A percentile compares a stretch with the other conserved stretches of the same genome.
These are phyloP conservation scores for Taxidea taxus DNA, from an alignment of 2,113 vertebrate species.

Conservation along the genomic window DNA sequence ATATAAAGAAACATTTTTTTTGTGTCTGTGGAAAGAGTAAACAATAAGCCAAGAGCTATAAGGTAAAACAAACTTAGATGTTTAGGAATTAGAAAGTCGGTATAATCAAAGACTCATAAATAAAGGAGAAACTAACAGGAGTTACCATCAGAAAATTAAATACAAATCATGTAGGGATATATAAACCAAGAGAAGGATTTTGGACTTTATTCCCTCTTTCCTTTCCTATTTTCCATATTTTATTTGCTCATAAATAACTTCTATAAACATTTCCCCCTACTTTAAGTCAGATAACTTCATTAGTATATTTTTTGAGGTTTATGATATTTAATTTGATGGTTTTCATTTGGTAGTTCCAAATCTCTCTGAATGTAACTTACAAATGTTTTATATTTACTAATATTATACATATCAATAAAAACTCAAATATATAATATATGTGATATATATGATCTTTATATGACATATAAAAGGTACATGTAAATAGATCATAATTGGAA, in stretches of 20 bases:
- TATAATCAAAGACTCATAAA: not conserved
- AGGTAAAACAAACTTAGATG: not conserved
- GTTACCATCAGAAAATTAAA: not conserved
- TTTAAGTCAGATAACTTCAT: not conserved
- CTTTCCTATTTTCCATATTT: not conserved
- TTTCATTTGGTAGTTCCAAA: not conserved
- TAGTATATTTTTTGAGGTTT: not conserved
- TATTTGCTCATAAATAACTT: not conserved
- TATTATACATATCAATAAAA: not conserved
- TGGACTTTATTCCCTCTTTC: not conserved
- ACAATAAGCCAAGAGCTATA: not conserved
- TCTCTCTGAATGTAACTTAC: not conserved
- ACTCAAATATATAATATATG: not conserved
- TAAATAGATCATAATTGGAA: not conserved
- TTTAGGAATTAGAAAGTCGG: not conserved
- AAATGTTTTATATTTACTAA: not conserved
- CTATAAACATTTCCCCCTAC: not conserved
- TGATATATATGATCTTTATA: not conserved
- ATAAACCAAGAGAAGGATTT: not conserved
- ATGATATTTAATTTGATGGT: not conserved
- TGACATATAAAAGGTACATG: not conserved
- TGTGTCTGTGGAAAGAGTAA: not conserved
- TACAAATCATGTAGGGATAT: not conserved
- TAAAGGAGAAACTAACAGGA: not conserved
- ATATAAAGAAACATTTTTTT: not conserved